These are phyloP conservation scores for Malthinus seriepunctatus DNA, from an alignment of 2,888 invertebrate genomes.

Conservation along the genomic window DNA sequence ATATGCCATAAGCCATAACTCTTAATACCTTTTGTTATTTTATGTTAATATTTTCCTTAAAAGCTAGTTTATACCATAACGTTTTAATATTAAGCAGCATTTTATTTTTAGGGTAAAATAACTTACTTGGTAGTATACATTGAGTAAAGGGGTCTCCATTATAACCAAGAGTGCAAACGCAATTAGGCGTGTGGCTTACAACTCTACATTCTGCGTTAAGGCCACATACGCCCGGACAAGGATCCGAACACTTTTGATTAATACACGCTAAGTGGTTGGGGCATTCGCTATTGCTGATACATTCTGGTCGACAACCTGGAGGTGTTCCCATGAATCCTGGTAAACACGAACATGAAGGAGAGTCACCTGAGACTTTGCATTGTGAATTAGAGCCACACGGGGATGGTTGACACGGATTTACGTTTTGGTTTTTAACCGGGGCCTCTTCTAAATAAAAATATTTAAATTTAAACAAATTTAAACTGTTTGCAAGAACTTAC, in stretches of 20 bases:
- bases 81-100: neutral
- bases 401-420: conserved; percentile 69
- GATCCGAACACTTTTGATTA: conserved; percentile 76
- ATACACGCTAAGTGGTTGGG: conserved; percentile 74
- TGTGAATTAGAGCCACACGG: conserved; percentile 80
- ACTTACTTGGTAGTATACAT: conserved; percentile 45
- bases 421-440: conserved; percentile 43
- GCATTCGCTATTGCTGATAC: conserved; percentile 80
- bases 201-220: conserved; percentile 79
- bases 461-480: neutral
- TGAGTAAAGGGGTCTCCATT: conserved; percentile 76
- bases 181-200: conserved; percentile 81
- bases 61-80: too few relatives aligned
- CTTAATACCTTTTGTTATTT: neutral
- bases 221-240: conserved; percentile 79
- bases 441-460: conserved; percentile 47
- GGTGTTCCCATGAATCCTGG: conserved; percentile 75
- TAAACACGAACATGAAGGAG: conserved; percentile 66
- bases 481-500: conserved; percentile 30
- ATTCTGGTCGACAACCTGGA: conserved; percentile 78
- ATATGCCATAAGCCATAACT: neutral
- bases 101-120: conserved; percentile 5
- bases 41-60: too few relatives aligned
- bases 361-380: conserved; percentile 67
- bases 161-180: conserved; percentile 71